phyloP scores from a whole-genome alignment of 2,113 vertebrate genomes.

The Pipra filicauda region DNA sequence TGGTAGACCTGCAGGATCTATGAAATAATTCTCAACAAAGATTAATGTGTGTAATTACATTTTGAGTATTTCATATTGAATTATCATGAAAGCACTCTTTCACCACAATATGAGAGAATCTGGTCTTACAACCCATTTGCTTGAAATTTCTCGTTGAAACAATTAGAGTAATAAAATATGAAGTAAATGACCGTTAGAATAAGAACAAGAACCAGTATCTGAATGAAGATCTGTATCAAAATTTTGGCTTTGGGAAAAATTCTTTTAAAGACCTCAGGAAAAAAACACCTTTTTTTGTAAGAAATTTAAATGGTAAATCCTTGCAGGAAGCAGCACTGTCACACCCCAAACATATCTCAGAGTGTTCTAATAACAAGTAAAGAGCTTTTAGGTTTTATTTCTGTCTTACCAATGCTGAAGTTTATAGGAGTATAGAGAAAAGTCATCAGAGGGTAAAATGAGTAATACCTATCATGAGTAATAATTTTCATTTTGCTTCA shows the following conservation, averaged over 20 bases:
- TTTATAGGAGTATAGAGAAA: not conserved
- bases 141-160: not conserved
- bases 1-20: not conserved
- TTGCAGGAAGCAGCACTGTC: not conserved
- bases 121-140: not conserved
- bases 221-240: not conserved
- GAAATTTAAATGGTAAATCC: not conserved
- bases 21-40: not conserved
- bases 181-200: not conserved
- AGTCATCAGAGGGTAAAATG: not conserved
- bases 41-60: not conserved
- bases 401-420: not conserved
- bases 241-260: not conserved
- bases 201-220: not conserved
- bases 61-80: not conserved
- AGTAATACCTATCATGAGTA: not conserved
- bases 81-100: not conserved
- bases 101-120: not conserved
- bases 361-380: not conserved
- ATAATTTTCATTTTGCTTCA: not conserved
- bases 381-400: not conserved
- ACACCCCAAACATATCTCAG: not conserved
- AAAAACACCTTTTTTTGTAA: fast-evolving
- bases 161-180: not conserved
- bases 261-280: not conserved